phyloP scores from a whole-genome alignment of 30 jellyfish, hydroid and myxozoan genomes.

The Mastigias papua region DNA sequence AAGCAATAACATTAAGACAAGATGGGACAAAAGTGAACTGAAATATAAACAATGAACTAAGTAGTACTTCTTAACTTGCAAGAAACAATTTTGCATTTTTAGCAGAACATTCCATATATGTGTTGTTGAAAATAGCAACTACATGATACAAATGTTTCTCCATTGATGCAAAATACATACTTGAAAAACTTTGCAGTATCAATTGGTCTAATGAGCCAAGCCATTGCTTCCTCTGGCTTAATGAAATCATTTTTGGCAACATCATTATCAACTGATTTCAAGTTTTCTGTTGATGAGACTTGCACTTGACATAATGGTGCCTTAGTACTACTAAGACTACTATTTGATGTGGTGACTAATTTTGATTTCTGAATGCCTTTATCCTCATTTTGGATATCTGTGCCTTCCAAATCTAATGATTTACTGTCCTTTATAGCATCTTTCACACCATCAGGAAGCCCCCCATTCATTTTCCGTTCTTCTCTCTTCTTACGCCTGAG shows the following conservation, averaged over 20 bases:
- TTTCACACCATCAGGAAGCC: slow-evolving; percentile 3
- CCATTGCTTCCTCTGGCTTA: slow-evolving; percentile 61
- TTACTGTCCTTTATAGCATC: background rate
- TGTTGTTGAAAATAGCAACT: background rate
- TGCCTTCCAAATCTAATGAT: background rate
- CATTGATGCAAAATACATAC: slow-evolving; percentile 14
- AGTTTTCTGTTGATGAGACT: slow-evolving; percentile 53
- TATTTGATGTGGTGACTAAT: slow-evolving; percentile 15
- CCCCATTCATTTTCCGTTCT: slow-evolving; percentile 40
- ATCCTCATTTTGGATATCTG: background rate
- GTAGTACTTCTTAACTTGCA: no score
- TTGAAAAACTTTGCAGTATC: slow-evolving; percentile 70
- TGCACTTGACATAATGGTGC: slow-evolving; percentile 49
- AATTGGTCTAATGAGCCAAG: slow-evolving; percentile 84
- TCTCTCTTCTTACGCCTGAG: slow-evolving; percentile 63
- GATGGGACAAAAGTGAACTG: no score
- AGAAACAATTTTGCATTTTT: no score
- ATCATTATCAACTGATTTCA: slow-evolving; percentile 15
- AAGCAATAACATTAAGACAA: no score
- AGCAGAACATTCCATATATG: background rate
- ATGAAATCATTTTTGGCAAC: slow-evolving; percentile 8
- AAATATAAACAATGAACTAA: no score
- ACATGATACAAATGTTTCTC: background rate
- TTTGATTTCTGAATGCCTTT: slow-evolving; percentile 1
- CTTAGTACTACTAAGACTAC: slow-evolving; percentile 19